Conservation (phyloP, 2,797 vertebrate species). For the Hafferia zeledoni region DNA sequence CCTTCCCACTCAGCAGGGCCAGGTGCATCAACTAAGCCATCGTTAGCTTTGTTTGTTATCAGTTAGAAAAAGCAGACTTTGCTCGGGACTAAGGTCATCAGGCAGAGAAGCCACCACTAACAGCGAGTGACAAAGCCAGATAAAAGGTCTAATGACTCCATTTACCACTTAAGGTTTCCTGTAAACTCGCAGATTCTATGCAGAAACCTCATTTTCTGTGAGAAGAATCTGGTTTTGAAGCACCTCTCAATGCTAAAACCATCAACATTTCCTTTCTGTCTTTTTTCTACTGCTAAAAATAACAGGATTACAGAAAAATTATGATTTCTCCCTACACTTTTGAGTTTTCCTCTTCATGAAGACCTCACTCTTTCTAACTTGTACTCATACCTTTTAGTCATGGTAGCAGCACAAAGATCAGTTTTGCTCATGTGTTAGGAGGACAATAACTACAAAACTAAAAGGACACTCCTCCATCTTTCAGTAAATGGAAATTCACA, state of each 20-base stretch:
- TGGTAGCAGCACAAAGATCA: not conserved
- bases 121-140: not conserved
- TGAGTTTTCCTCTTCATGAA: not conserved
- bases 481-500: not conserved
- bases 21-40: no score
- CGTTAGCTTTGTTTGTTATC: no score
- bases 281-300: not conserved
- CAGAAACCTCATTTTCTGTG: not conserved
- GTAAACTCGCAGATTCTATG: not conserved
- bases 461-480: not conserved
- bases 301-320: not conserved
- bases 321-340: not conserved
- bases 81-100: not conserved
- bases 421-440: not conserved
- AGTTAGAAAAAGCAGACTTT: not conserved
- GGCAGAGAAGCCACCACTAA: not conserved
- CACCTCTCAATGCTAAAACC: not conserved
- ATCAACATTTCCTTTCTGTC: fast-evolving
- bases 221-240: not conserved
- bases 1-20: no score
- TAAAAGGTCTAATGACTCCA: not conserved
- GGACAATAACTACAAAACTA: not conserved
- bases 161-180: not conserved
- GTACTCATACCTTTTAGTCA: not conserved
- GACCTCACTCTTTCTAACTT: not conserved